Conservation (phyloP, 2,888 invertebrate species). For the Cerceris ruficornis region DNA sequence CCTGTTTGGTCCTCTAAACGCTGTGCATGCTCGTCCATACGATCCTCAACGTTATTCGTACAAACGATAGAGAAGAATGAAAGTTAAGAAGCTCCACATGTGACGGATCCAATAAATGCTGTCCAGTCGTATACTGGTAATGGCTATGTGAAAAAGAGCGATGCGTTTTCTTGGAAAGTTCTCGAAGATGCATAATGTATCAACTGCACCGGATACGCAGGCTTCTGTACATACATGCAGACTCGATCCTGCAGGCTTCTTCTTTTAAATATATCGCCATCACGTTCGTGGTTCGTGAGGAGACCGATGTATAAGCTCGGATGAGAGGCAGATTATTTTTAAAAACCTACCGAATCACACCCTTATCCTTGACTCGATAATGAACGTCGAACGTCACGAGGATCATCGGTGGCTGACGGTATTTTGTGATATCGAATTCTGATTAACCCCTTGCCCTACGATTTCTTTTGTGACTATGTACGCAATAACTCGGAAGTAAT, state of each 20-base stretch:
- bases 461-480: no score
- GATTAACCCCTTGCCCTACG: no score
- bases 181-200: conserved; percentile 57
- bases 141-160: conserved; percentile 38
- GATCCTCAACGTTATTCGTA: no score
- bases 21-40: no score
- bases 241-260: conserved; percentile 30
- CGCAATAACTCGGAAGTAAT: no score
- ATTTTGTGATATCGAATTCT: no score
- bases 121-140: conserved; percentile 42
- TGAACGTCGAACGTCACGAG: no score
- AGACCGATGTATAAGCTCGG: conserved; percentile 20
- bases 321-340: conserved; percentile 21
- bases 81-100: conserved; percentile 16
- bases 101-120: conserved; percentile 26
- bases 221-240: conserved; percentile 21
- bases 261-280: conserved; percentile 35
- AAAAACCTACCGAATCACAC: background rate
- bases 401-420: no score
- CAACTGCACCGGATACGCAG: conserved; percentile 51
- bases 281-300: conserved; percentile 36
- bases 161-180: conserved; percentile 46
- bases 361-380: background rate
- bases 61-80: no score
- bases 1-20: no score